These are phyloP conservation scores for Willowsia nigromaculata DNA, from an alignment of 2,888 invertebrate species.

Conservation along the genomic window DNA sequence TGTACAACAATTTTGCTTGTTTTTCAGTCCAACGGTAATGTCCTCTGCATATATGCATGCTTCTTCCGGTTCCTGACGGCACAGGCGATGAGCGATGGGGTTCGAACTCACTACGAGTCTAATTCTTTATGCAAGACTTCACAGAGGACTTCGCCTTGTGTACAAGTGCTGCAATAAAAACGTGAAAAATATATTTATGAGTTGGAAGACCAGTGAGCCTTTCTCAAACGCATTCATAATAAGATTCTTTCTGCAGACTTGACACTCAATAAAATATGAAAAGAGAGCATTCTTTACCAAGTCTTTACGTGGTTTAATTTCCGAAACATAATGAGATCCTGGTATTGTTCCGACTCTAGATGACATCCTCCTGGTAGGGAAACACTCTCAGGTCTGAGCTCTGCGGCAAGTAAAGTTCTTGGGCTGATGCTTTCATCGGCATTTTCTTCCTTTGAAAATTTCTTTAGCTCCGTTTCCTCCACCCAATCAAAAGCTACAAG, in stretches of 20 bases:
- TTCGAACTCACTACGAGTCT: conserved; percentile 48
- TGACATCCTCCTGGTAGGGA: conserved; percentile 78
- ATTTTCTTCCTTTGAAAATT: conserved; percentile 49
- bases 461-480: conserved; percentile 76
- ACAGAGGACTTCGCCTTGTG: conserved; percentile 77
- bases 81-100: conserved; percentile 59
- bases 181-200: conserved; percentile 16
- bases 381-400: conserved; percentile 72
- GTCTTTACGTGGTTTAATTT: conserved; percentile 77
- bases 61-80: conserved; percentile 44
- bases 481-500: conserved; percentile 78
- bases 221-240: background rate
- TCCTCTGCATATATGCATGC: conserved; percentile 11
- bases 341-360: conserved; percentile 76
- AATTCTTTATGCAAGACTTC: conserved; percentile 70
- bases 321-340: conserved; percentile 77
- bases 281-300: conserved; percentile 73
- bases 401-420: conserved; percentile 56
- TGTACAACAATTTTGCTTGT: conserved; percentile 7
- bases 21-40: background rate
- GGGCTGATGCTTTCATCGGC: conserved; percentile 45
- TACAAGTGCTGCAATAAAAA: conserved; percentile 73
- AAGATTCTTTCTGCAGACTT: background rate
- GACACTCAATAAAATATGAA: conserved; percentile 27
- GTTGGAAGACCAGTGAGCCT: background rate